Percentiles rank a stretch among this genome's conserved stretches.
These are phyloP conservation scores for Plutomurus gul DNA, from an alignment of 1,140 invertebrate species.

Conservation along the genomic window DNA sequence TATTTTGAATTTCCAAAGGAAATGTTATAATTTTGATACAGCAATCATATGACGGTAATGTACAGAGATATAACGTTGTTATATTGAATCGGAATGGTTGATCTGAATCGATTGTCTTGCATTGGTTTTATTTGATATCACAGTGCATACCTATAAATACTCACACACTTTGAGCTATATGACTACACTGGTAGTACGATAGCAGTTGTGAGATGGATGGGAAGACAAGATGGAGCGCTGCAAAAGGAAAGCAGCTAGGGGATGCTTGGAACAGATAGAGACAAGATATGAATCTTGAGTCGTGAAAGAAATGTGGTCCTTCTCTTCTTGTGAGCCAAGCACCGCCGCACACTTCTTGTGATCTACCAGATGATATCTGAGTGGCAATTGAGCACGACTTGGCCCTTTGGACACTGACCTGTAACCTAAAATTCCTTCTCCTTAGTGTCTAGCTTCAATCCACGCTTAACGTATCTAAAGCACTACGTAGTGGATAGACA, in stretches of 20 bases:
- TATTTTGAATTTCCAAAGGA: too few relatives aligned
- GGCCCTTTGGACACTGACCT: constrained; percentile 45
- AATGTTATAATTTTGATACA: too few relatives aligned
- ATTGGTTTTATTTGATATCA: too few relatives aligned
- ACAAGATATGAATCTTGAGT: constrained; percentile 17
- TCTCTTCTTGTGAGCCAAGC: constrained; percentile 15
- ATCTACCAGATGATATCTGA: constrained; percentile 45
- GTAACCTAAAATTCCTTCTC: constrained; percentile 36
- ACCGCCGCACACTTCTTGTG: constrained; percentile 37
- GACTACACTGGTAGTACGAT: too few relatives aligned
- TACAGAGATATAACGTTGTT: too few relatives aligned
- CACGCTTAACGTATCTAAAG: not conserved
- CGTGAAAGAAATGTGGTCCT: constrained; percentile 42
- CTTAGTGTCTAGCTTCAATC: constrained; percentile 9
- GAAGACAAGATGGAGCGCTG: not conserved
- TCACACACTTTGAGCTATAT: too few relatives aligned
- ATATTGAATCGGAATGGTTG: too few relatives aligned
- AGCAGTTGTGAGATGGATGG: too few relatives aligned
- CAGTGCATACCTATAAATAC: too few relatives aligned
- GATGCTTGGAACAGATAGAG: not conserved
- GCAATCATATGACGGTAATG: too few relatives aligned
- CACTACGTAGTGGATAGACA: not conserved
- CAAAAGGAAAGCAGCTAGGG: not conserved
- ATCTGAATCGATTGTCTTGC: too few relatives aligned
- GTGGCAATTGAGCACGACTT: constrained; percentile 48